phyloP scores from a whole-genome alignment of 2,888 invertebrate species.

The Cryptosula pallasiana region DNA sequence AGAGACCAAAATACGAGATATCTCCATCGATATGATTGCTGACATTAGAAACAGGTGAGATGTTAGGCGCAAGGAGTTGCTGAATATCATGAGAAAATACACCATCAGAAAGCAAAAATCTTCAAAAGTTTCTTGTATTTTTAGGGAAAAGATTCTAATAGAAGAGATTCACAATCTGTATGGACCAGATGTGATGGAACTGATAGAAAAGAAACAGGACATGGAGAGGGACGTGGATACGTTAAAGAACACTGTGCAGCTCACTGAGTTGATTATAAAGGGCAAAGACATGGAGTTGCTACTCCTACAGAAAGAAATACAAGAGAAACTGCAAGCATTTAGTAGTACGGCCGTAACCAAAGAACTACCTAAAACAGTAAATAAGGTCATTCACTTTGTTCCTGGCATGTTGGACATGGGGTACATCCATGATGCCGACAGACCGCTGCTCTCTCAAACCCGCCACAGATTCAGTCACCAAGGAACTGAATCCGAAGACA shows the following conservation, averaged over 20 bases:
- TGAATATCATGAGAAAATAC: no score
- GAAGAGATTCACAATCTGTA: slow-evolving; percentile 41
- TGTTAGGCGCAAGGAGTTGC: background rate
- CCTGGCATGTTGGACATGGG: slow-evolving; percentile 49
- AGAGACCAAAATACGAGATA: slow-evolving; percentile 45
- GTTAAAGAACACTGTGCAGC: slow-evolving; percentile 41
- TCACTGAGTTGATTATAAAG: slow-evolving; percentile 47
- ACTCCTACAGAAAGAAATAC: slow-evolving; percentile 46
- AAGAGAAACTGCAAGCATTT: slow-evolving; percentile 42
- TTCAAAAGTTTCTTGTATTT: background rate
- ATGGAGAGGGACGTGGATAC: slow-evolving; percentile 42
- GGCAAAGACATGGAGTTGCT: slow-evolving; percentile 49
- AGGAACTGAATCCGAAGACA: slow-evolving; percentile 2
- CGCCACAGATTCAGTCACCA: slow-evolving; percentile 27
- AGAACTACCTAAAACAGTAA: slow-evolving; percentile 44
- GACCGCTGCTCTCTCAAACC: slow-evolving; percentile 33
- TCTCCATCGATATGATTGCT: slow-evolving; percentile 43
- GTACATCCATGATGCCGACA: slow-evolving; percentile 43
- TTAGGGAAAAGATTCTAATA: slow-evolving; percentile 42
- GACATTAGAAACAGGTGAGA: slow-evolving; percentile 31
- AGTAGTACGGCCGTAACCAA: background rate
- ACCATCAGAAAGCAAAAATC: no score
- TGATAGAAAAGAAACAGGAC: slow-evolving; percentile 41
- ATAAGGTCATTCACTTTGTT: slow-evolving; percentile 43
- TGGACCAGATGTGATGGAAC: slow-evolving; percentile 38